phyloP scores from a whole-genome alignment of 2,888 invertebrate species.

The Sacculina carcini region DNA sequence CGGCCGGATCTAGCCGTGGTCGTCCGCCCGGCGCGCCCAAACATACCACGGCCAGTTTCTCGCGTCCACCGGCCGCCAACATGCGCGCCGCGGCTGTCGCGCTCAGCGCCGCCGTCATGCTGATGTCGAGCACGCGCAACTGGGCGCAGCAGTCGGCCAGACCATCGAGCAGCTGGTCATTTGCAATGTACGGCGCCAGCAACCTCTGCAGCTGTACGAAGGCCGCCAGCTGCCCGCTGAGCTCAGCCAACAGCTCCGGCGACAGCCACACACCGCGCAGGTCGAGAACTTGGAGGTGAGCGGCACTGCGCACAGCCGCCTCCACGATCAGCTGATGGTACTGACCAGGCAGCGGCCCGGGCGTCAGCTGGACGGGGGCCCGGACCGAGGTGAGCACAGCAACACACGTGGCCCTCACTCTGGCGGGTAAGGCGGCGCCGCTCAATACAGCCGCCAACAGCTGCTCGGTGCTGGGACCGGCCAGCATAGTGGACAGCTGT shows the following conservation, averaged over 20 bases:
- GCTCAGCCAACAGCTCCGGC: background rate
- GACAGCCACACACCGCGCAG: background rate
- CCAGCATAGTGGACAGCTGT: background rate
- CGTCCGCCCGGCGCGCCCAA: background rate
- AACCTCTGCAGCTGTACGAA: background rate
- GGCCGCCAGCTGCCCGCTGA: background rate
- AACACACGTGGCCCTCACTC: background rate
- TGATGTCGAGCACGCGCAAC: background rate
- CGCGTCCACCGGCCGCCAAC: background rate
- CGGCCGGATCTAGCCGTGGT: background rate
- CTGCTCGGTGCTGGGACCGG: background rate
- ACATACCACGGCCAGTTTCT: background rate
- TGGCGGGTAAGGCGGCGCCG: background rate
- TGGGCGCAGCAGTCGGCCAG: background rate
- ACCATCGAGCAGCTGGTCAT: background rate
- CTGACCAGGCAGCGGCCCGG: background rate
- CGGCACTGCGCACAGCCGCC: background rate
- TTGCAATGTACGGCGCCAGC: background rate
- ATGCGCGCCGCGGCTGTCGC: background rate
- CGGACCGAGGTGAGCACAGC: background rate
- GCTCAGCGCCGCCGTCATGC: background rate
- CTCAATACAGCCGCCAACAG: background rate
- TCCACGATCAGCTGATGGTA: background rate
- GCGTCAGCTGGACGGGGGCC: background rate
- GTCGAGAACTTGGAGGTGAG: background rate